These are phyloP conservation scores for Monoplex corrugatus DNA, from an alignment of 2,888 invertebrate species.

Conservation along the genomic window DNA sequence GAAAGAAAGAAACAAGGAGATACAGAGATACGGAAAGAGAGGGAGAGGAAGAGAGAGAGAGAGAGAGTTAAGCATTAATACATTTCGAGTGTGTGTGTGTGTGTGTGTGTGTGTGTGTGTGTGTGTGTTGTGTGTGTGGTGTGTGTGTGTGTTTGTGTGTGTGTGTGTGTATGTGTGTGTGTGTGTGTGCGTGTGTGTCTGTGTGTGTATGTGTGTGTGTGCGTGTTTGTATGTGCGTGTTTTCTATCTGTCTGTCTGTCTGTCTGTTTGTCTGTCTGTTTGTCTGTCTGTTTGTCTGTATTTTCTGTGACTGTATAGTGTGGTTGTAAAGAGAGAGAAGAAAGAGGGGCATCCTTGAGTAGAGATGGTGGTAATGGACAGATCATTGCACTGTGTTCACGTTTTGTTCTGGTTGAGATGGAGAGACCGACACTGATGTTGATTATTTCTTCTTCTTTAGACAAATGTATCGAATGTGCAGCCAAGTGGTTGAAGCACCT, in stretches of 20 bases:
- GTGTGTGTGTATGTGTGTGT: constrained; percentile 32
- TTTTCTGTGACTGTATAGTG: no score
- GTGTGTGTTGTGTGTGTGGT: constrained; percentile 37
- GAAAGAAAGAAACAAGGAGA: not conserved
- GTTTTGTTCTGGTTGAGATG: no score
- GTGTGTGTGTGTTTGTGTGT: not conserved
- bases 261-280: no score
- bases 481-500: no score
- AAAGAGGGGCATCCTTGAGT: no score
- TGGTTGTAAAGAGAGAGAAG: no score
- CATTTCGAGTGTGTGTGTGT: constrained; percentile 29
- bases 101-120: constrained; percentile 40
- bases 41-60: not conserved
- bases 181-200: constrained; percentile 22
- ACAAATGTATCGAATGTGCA: no score
- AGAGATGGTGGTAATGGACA: no score
- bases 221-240: constrained; percentile 3
- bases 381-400: no score
- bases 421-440: no score
- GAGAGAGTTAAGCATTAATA: not conserved
- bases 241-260: constrained; percentile 28
- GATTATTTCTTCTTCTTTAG: no score
- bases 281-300: no score
- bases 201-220: constrained; percentile 35
- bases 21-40: not conserved